phyloP scores from a whole-genome alignment of 2,888 invertebrate species.

The Clivina fossor region DNA sequence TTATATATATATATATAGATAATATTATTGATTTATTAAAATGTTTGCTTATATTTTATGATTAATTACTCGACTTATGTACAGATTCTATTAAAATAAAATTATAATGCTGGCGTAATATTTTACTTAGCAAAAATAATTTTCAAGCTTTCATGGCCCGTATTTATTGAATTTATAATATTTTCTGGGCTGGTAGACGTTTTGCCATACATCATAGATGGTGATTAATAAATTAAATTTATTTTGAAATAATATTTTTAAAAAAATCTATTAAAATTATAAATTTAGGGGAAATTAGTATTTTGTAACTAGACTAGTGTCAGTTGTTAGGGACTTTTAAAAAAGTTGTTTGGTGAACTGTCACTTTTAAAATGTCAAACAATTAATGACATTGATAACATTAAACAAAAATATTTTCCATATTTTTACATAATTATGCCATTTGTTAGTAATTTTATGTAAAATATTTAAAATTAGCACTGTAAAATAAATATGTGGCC shows the following conservation, averaged over 20 bases:
- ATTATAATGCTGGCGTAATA: conserved; percentile 19
- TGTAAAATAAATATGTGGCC: conserved; percentile 61
- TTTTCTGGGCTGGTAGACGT: too few species aligned
- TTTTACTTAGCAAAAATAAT: too few species aligned
- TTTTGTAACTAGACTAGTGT: too few species aligned
- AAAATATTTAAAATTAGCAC: conserved; percentile 1
- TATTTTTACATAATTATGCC: conserved; percentile 20
- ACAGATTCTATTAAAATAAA: conserved; percentile 21
- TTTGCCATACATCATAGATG: too few species aligned
- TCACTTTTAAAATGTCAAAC: conserved; percentile 34
- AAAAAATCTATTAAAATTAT: too few species aligned
- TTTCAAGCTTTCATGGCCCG: too few species aligned
- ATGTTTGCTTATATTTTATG: conserved; percentile 34
- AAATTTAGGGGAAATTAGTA: too few species aligned
- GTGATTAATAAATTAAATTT: too few species aligned
- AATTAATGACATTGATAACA: conserved; percentile 29
- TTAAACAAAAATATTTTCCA: conserved; percentile 27
- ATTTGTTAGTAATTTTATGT: conserved; percentile 14
- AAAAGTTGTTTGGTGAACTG: conserved; percentile 27
- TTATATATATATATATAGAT: conserved; percentile 22
- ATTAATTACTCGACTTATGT: conserved; percentile 22
- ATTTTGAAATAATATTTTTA: too few species aligned
- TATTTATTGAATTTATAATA: too few species aligned
- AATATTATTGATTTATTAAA: conserved; percentile 21
- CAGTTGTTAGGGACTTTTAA: conserved; percentile 23